phyloP scores from a whole-genome alignment of 2,797 vertebrate species.

The Alcedo atthis region DNA sequence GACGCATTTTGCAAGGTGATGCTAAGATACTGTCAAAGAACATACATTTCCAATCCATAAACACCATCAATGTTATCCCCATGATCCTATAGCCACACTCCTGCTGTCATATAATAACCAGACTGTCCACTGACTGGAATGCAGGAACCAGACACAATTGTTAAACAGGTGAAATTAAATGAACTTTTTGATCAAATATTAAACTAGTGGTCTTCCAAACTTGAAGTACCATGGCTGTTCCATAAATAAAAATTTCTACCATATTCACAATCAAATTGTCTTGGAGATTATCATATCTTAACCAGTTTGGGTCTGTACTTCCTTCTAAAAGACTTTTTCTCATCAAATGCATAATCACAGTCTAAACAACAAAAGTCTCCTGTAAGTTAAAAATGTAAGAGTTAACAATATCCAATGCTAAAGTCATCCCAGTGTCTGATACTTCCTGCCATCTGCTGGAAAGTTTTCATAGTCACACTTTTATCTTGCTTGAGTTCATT shows the following conservation, averaged over 20 bases:
- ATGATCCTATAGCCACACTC: background rate
- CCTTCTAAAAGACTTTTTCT: background rate
- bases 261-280: background rate
- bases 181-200: background rate
- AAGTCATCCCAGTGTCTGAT: background rate
- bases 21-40: background rate
- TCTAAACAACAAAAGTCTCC: background rate
- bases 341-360: fast-evolving
- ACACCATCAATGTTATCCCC: background rate
- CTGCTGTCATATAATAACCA: background rate
- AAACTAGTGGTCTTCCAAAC: background rate
- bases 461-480: background rate
- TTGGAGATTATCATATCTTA: background rate
- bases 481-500: background rate
- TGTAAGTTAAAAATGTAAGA: background rate
- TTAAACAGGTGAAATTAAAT: background rate
- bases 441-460: conserved; percentile 17
- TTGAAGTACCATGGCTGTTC: background rate
- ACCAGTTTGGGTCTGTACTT: background rate
- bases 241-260: background rate
- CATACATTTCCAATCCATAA: background rate
- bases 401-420: background rate
- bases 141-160: background rate
- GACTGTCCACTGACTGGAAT: background rate
- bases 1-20: background rate